Conservation (phyloP, 1,140 invertebrate genomes). For the Drosophila virilis region DNA sequence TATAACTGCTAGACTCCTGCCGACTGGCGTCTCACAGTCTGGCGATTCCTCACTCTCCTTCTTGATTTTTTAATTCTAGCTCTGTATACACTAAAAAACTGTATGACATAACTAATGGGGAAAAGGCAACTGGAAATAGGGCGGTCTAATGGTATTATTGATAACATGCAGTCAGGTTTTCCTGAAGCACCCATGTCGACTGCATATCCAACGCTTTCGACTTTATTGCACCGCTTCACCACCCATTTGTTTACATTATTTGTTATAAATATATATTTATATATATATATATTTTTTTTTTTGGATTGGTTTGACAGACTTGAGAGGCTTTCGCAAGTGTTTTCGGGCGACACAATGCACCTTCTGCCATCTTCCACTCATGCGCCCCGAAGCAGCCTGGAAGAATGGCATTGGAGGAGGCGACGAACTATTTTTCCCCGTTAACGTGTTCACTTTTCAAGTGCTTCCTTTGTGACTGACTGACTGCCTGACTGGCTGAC, state of each 20-base stretch:
- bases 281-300: conserved; percentile 14
- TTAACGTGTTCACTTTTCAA: conserved; percentile 77
- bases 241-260: conserved; percentile 55
- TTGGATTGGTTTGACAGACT: conserved; percentile 66
- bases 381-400: conserved; percentile 6
- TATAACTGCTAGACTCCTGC: no score
- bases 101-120: no score
- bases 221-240: conserved; percentile 23
- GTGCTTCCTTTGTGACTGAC: conserved; percentile 65
- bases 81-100: not conserved
- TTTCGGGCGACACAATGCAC: conserved; percentile 67
- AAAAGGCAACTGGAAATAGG: not conserved
- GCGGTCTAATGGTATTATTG: conserved; percentile 1
- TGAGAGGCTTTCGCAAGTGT: conserved; percentile 69
- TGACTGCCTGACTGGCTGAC: conserved; percentile 32
- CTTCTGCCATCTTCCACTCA: conserved; percentile 22
- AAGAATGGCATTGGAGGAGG: conserved; percentile 59
- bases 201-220: conserved; percentile 20
- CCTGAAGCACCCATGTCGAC: not conserved
- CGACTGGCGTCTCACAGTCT: no score
- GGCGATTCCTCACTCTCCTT: not conserved
- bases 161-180: conserved; percentile 3
- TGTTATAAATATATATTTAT: conserved; percentile 15
- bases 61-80: not conserved
- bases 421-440: conserved; percentile 75